Evolutionary conservation across 2,113 vertebrate genomes (phyloP), one percentile per base, ranked within the genome.

Genomic region (Silurus asotus): DNA sequence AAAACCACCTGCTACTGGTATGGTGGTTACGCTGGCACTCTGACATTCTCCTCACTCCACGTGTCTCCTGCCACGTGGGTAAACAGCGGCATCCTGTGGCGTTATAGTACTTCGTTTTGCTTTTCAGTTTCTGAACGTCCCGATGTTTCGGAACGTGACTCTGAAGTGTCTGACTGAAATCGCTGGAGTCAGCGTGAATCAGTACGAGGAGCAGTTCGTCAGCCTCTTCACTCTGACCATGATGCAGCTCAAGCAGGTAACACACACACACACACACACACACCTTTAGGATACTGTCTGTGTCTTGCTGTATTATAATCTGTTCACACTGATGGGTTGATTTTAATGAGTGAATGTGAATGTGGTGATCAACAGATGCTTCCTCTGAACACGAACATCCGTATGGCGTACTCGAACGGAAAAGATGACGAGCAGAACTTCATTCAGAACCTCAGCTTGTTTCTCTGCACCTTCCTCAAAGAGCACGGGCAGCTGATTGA

Each of bases 391-490:
- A 98, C 97, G n/a, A 99, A 99, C 91, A 98, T 98, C 91, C 92
- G 97, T 86, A 94, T 98, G 93, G 97, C 97, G 0, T 99, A 98
- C 85, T 94, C 97, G 2, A 98, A 97, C 83, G 97, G 97, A n/a
- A 99, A 98, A 91, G 97, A 99, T 79, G 97, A 99, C 89, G 97
- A 99, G 80, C 97, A 99, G 94, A 99, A 98, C 92, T 98, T 99
- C 90, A 99, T 98, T 93, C 97, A 98, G 93, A 99, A 99, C 92
- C 96, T 99, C 89, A 99, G 97, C 89, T 93, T 98, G 90, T 99
- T 99, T 94, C 96, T 99, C 84, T 99, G 97, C 93, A 99, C 97
- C 0, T 98, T 99, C 92, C 96, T 99, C 62, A 99, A 98, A 90
- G 97, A 99, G 83, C 97, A 99, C 2, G 97, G 97, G 11, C 96